Percentiles rank a stretch among this genome's conserved stretches.
Evolutionary conservation across 2,797 vertebrate species (phyloP).

Genomic region (Mastacembelus armatus): DNA sequence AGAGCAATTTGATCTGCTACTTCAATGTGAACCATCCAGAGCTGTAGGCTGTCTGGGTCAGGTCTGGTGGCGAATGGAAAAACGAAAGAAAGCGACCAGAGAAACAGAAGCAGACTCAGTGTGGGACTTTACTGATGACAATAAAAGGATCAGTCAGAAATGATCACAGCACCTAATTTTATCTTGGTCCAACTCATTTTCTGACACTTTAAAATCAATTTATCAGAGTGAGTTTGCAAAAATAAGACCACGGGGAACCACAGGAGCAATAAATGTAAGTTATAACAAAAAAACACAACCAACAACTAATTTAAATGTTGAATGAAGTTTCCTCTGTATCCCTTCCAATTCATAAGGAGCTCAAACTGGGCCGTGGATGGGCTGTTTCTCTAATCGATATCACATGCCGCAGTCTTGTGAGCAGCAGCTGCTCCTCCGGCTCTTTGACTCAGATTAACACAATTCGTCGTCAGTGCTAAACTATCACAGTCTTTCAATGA

Average conservation of each 20-base stretch:
- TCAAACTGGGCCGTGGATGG: constrained; percentile 1
- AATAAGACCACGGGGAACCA: not conserved
- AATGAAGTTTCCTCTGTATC: not conserved
- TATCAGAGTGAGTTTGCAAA: not conserved
- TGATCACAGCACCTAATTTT: not conserved
- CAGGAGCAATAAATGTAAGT: not conserved
- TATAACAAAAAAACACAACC: not conserved
- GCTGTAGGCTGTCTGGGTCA: no score
- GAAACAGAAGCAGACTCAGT: no score
- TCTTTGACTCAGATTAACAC: not conserved
- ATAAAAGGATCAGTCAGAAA: not conserved
- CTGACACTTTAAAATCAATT: not conserved
- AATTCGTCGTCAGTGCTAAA: not conserved
- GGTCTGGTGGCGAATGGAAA: no score
- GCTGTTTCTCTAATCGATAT: constrained; percentile 68
- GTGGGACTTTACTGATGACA: no score
- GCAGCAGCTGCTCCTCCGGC: constrained; percentile 15
- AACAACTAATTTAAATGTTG: not conserved
- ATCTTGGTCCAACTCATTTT: not conserved
- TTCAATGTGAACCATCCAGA: no score
- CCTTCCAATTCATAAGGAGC: not conserved
- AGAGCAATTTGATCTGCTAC: no score
- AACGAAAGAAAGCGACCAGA: no score
- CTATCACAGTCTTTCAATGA: no score
- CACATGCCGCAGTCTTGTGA: constrained; percentile 80